Conservation (phyloP, 2,113 vertebrate genomes). For the Pangasianodon hypophthalmus region DNA sequence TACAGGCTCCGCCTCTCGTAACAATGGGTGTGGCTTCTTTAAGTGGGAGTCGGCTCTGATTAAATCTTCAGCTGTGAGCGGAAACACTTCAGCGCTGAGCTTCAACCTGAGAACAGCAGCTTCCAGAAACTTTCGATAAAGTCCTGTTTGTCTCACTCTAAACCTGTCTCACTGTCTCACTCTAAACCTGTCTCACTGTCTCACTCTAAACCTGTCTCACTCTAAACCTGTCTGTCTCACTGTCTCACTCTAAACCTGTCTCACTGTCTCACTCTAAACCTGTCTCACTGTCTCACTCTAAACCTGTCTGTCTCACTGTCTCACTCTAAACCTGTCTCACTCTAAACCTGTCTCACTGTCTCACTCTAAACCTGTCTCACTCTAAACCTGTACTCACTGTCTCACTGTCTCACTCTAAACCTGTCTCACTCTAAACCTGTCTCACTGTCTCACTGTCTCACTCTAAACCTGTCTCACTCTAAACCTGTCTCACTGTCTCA, state of each 20-base stretch:
- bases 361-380: neutral
- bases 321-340: neutral
- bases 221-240: too few relatives aligned
- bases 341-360: neutral
- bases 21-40: slow-evolving; percentile 84
- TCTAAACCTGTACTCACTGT: too few relatives aligned
- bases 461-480: too few relatives aligned
- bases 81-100: neutral
- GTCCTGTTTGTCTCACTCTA: neutral
- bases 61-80: slow-evolving; percentile 61
- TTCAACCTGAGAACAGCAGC: neutral
- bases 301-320: neutral
- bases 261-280: too few relatives aligned
- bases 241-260: too few relatives aligned
- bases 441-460: too few relatives aligned
- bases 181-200: too few relatives aligned
- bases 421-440: too few relatives aligned
- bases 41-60: slow-evolving; percentile 84
- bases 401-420: slow-evolving; percentile 24
- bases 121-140: slow-evolving; percentile 15
- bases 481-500: too few relatives aligned
- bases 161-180: too few relatives aligned
- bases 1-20: slow-evolving; percentile 36
- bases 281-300: neutral
- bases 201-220: too few relatives aligned